Base-by-base conservation (phyloP, 1,140 invertebrate genomes). In the Uloborus diversus region DNA sequence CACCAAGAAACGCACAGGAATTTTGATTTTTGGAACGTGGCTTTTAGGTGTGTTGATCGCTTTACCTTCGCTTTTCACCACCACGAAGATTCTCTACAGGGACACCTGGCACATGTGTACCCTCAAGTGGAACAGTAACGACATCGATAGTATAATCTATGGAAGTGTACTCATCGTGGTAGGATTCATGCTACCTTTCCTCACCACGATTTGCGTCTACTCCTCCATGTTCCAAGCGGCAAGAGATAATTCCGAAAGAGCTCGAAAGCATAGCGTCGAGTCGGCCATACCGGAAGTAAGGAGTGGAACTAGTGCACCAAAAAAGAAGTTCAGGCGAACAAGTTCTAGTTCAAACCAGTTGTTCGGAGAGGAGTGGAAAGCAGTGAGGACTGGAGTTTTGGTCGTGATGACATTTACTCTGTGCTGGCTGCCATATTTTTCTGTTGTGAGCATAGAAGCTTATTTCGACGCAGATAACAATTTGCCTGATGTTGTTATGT, bases 181-280 rank as follows among this genome's bases (percentile, higher is more conserved):
- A 0, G 89, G 90, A 23, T 93, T 93, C 75, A 82, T 92, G n/a
- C 83, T 91, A 53, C 92, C 92, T 0, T 90, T 93, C 65, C 82
- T 90, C 13, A 89, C 90, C 1, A 90, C 93, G 3, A 89, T 90
- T 49, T 91, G 91, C 86, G 92, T 92, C 75, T 93, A 93, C 84
- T 87, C 90, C 56, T 89, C 90, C 47, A 93, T 93, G 71, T 93
- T 93, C 83, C 89, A 88, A 17, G 92, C 92, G 14, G 92, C 92
- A 0, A 89, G 90, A 42, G 89, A 89, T 62, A 94, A 92, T 81
- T 92, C 90, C 30, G 89, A 92, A 82, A 86, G 92, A 30, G 91
- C 92, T 71, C 86, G 92, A 27, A 88, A 91, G 65, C 92, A 90
- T 68, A 91, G 91, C 25, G 89, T 90, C 9, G 69, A 75, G 23